phyloP scores from a whole-genome alignment of 2,888 invertebrate species.

The Seira ritae region DNA sequence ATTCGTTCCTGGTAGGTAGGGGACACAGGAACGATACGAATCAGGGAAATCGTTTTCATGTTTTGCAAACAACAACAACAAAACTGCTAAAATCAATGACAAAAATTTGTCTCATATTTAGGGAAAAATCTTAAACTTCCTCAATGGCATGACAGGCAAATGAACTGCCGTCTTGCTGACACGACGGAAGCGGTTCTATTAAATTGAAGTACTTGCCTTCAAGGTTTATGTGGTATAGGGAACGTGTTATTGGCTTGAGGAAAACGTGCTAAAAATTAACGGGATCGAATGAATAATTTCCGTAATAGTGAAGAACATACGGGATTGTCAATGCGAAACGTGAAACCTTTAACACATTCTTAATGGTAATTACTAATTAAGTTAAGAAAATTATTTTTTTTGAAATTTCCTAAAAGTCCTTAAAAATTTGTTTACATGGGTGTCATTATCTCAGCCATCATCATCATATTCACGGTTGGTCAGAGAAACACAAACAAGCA shows the following conservation, averaged over 20 bases:
- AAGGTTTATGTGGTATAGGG: neutral
- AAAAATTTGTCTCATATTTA: neutral
- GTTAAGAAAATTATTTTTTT: too few species aligned
- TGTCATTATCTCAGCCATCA: too few species aligned
- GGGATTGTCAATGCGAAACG: too few species aligned
- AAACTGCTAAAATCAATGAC: neutral
- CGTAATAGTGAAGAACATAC: too few species aligned
- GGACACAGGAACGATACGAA: neutral
- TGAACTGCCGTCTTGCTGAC: too few species aligned
- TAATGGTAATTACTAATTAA: too few species aligned
- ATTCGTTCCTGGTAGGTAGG: slow-evolving; percentile 15
- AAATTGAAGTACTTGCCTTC: neutral
- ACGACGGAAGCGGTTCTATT: too few species aligned
- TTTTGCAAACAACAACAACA: neutral
- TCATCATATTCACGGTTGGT: too few species aligned
- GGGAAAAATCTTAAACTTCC: too few species aligned
- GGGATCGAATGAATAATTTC: slow-evolving; percentile 18
- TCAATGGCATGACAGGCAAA: neutral
- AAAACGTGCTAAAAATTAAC: slow-evolving; percentile 13
- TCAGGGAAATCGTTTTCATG: neutral
- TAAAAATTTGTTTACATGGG: too few species aligned
- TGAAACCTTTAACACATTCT: too few species aligned
- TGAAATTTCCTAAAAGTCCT: too few species aligned
- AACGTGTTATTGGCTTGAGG: slow-evolving; percentile 3
- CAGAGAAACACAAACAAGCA: neutral